These are phyloP conservation scores for Nineta flava DNA, from an alignment of 2,888 invertebrate species.

Conservation along the genomic window DNA sequence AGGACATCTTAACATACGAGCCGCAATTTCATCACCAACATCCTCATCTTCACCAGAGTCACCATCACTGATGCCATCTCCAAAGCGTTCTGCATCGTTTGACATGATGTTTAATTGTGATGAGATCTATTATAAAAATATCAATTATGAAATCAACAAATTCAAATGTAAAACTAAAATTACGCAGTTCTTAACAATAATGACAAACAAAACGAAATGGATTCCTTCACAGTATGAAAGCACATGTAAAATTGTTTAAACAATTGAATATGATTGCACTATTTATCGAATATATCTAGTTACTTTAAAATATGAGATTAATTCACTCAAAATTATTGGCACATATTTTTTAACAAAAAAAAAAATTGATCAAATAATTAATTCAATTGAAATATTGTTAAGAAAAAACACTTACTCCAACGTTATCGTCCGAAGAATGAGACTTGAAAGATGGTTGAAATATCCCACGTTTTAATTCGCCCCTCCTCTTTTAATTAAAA, in stretches of 20 bases:
- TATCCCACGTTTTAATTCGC: neutral
- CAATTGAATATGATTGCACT: neutral
- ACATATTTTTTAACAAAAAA: too few relatives aligned
- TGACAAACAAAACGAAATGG: neutral
- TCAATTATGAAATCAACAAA: neutral
- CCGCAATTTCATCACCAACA: slow-evolving; percentile 31
- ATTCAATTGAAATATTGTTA: neutral
- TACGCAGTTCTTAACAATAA: neutral
- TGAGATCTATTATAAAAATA: neutral
- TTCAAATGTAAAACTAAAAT: neutral
- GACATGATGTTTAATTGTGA: neutral
- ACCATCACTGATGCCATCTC: slow-evolving; percentile 46
- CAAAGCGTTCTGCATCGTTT: slow-evolving; percentile 41
- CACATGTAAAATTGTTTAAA: slow-evolving; percentile 4
- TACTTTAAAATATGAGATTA: neutral
- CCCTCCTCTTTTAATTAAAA: neutral
- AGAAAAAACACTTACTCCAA: neutral
- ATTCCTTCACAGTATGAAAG: neutral
- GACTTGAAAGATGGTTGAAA: neutral
- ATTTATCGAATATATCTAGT: neutral
- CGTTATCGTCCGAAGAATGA: neutral
- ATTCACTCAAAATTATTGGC: neutral
- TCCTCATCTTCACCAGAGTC: slow-evolving; percentile 49
- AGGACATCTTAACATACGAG: slow-evolving; percentile 27
- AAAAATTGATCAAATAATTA: neutral